Evolutionary conservation across 1,140 invertebrate species (phyloP).

Genomic region (Trichonephila inaurata): DNA sequence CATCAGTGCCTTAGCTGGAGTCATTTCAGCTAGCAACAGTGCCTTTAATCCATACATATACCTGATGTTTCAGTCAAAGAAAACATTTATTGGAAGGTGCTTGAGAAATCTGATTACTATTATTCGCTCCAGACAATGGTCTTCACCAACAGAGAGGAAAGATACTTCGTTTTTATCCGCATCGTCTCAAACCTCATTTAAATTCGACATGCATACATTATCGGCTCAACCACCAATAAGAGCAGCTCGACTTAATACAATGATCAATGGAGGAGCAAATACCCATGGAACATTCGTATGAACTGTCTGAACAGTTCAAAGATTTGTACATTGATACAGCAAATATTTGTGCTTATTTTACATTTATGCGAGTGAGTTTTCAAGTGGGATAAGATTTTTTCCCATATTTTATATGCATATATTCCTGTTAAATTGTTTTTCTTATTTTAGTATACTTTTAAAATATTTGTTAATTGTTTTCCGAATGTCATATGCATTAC

Average conservation of each 20-base stretch:
- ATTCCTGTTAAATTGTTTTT: no score
- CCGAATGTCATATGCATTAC: no score
- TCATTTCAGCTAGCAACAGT: constrained; percentile 77
- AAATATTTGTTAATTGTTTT: no score
- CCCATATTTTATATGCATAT: no score
- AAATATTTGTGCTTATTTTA: no score
- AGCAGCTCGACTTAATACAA: background rate
- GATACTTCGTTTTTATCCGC: background rate
- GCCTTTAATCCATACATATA: constrained; percentile 77
- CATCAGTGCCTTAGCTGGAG: constrained; percentile 60
- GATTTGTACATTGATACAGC: no score
- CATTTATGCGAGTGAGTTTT: no score
- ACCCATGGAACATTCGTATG: constrained; percentile 20
- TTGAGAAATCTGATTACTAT: background rate
- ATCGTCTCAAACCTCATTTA: constrained; percentile 38
- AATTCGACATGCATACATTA: constrained; percentile 12
- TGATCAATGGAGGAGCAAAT: background rate
- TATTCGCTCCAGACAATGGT: constrained; percentile 6
- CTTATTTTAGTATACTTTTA: no score
- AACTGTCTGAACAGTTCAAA: background rate
- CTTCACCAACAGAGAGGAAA: background rate
- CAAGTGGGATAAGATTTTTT: no score
- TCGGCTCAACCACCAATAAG: background rate
- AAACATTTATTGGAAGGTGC: background rate
- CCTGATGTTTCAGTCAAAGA: constrained; percentile 68